Percentiles rank a stretch among this genome's conserved stretches.
phyloP scores from a whole-genome alignment of 2,888 invertebrate species.

The Ophion ellenae region DNA sequence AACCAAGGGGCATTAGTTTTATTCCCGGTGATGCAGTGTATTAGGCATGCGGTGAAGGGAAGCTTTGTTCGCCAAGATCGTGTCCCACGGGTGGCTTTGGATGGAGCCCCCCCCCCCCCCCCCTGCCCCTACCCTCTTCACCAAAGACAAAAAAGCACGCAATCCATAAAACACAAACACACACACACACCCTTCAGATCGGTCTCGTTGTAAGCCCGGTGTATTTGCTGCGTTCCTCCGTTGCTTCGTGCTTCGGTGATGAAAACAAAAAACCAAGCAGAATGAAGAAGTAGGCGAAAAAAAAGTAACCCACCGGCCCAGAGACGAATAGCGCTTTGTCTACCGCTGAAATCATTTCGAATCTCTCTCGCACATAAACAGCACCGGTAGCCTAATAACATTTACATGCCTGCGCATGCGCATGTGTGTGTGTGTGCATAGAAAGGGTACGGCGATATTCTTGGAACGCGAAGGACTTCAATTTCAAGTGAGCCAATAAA shows the following conservation, averaged over 20 bases:
- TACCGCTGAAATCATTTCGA: slow-evolving; percentile 63
- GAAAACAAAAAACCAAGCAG: slow-evolving; percentile 47
- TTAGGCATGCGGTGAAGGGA: slow-evolving; percentile 49
- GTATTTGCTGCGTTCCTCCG: slow-evolving; percentile 11
- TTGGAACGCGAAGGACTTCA: slow-evolving; percentile 71
- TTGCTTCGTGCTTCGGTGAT: slow-evolving; percentile 35
- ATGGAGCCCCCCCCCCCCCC: slow-evolving; percentile 12
- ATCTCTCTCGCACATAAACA: slow-evolving; percentile 54
- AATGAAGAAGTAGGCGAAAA: slow-evolving; percentile 34
- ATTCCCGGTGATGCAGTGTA: slow-evolving; percentile 35
- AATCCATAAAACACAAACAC: not conserved
- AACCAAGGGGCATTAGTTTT: not conserved
- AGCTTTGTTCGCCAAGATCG: slow-evolving; percentile 57
- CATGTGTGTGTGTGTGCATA: slow-evolving; percentile 6
- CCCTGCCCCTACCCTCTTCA: not conserved
- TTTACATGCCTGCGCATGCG: not conserved
- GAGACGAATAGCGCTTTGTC: slow-evolving; percentile 67
- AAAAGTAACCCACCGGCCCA: slow-evolving; percentile 41
- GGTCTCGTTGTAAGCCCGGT: not conserved
- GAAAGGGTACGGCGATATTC: slow-evolving; percentile 68
- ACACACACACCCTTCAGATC: slow-evolving; percentile 10
- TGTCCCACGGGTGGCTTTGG: slow-evolving; percentile 53
- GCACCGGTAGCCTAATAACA: slow-evolving; percentile 26
- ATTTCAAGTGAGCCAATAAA: slow-evolving; percentile 74
- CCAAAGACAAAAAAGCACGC: slow-evolving; percentile 8